Evolutionary conservation across 1,140 invertebrate species (phyloP), one percentile per base, ranked within the genome.

Genomic region (Parasteatoda tepidariorum): DNA sequence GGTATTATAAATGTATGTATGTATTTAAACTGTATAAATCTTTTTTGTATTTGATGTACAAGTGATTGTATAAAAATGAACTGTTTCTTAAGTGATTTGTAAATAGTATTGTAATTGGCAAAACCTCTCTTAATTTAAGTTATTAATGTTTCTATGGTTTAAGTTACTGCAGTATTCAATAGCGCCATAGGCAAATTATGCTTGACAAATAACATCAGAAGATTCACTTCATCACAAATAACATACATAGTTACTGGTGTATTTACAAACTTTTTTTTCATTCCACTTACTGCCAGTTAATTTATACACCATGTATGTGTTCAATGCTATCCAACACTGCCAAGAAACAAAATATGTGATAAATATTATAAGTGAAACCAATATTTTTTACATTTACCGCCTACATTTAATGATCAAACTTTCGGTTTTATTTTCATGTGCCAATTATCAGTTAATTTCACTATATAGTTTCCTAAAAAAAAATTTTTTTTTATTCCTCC

Each of bases 311-410:
- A 71, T 67, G 48, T 78, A 30, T 70, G 66, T 82, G 78, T 82
- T 82, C 78, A 82, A 61, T 70, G 66, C 66, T 71, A 70, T 70
- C 48, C 62, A 82, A 61, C 78, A 82, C 78, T 82, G 78, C 78
- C 78, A 82, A 82, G 62, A 79, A 79, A 38, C 76, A 61, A 79
- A 79, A 79, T 61, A 68, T 79, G 76, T 79, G 76, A 79, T 79
- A 79, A 66, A 28, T 68, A 62, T 41, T 78, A 15, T 15, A 48
- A 2, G 28, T n/a, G 9, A 34, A 68, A 33, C 34, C 28, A 59
- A 62, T 34, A 26, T 55, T 30, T 68, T 41, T 54, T 64, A 79
- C 66, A 48, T 79, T 59, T 66, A 66, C 64, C 68, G 66, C 64
- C 64, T 79, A 57, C 38, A 79, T 28, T 68, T 68, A 41, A 31